Base-by-base conservation (phyloP, 1,140 invertebrate genomes). In the Nasonia longicornis region DNA sequence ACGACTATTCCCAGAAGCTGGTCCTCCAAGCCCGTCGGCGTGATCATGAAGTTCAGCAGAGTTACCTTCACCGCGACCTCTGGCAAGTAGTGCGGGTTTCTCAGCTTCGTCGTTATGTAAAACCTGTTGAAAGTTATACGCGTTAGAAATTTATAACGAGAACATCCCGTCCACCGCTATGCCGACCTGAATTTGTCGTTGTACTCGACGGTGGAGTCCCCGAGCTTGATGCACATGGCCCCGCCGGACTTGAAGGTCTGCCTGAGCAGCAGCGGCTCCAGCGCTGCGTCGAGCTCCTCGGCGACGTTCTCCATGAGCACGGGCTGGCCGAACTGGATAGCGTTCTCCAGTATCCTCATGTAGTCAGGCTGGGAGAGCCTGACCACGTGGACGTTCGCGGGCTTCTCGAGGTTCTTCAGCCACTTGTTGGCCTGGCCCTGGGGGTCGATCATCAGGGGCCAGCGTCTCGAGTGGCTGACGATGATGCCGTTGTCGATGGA, bases 401-500 rank as follows among this genome's bases (percentile, higher is more conserved):
- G 93, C 87, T 97, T 97, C 90, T 98, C 97, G 94, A 97, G 95
- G 88, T 97, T 98, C 90, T 98, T 98, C 6, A 98, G 94, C 97
- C 97, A 98, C 87, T 97, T 96, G 84, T 97, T 98, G 0, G 97
- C 98, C 89, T 98, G 97, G 6, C 95, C 95, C 91, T 99, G 97
- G 0, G 97, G 97, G 91, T 99, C 98, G 86, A 99, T 98, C 95
- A 98, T 96, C 29, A 98, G 88, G 0, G 97, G 96, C 95, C 96
- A 97, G 82, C 97, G 93, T 79, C 96, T 93, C 2, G 97, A 94
- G 87, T 95, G 95, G 85, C 94, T 88, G 22, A 96, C 95, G 85
- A 98, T 98, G 85, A 98, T 97, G 71, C 94, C 97, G 88, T 98
- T 98, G 85, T 98, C 97, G 78, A 97, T 93, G n/a, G 97, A 98